A percentile compares a stretch with the other conserved stretches of the same genome.
Evolutionary conservation across 2,888 invertebrate species (phyloP).

Genomic region (Cyrtodaria siliqua): DNA sequence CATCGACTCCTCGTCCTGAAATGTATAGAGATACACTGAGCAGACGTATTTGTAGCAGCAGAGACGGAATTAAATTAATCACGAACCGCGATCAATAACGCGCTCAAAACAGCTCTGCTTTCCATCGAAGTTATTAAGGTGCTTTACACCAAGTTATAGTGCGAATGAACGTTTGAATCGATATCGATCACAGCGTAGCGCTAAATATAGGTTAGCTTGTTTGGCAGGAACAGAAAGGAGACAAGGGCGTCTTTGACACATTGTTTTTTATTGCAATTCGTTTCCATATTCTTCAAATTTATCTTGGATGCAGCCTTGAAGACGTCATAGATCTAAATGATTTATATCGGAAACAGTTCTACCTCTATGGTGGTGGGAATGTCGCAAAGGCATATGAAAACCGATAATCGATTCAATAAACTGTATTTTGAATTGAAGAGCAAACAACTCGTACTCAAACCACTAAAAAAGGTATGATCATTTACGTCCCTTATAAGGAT

Average conservation of each 20-base stretch:
- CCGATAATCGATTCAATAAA: too few relatives aligned
- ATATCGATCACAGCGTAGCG: constrained; percentile 52
- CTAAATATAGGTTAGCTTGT: constrained; percentile 46
- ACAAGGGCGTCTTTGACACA: constrained; percentile 9
- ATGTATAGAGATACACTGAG: constrained; percentile 43
- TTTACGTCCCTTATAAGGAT: too few relatives aligned
- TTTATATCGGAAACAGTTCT: too few relatives aligned
- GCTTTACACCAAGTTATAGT: constrained; percentile 65
- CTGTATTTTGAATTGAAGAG: too few relatives aligned
- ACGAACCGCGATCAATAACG: constrained; percentile 68
- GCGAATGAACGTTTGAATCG: constrained; percentile 57
- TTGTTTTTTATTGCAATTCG: constrained; percentile 1
- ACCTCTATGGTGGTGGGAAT: too few relatives aligned
- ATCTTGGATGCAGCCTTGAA: too few relatives aligned
- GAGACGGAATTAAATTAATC: constrained; percentile 74
- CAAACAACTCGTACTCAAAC: too few relatives aligned
- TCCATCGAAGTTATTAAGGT: constrained; percentile 67
- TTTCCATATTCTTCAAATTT: too few relatives aligned
- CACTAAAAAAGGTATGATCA: too few relatives aligned
- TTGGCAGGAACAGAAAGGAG: not conserved
- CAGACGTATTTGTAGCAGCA: constrained; percentile 46
- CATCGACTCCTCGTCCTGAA: constrained; percentile 79
- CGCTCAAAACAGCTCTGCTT: constrained; percentile 56
- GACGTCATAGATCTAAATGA: too few relatives aligned
- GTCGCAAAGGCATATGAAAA: too few relatives aligned